phyloP scores from a whole-genome alignment of 1,140 invertebrate species.

The Drosophila neocordata region DNA sequence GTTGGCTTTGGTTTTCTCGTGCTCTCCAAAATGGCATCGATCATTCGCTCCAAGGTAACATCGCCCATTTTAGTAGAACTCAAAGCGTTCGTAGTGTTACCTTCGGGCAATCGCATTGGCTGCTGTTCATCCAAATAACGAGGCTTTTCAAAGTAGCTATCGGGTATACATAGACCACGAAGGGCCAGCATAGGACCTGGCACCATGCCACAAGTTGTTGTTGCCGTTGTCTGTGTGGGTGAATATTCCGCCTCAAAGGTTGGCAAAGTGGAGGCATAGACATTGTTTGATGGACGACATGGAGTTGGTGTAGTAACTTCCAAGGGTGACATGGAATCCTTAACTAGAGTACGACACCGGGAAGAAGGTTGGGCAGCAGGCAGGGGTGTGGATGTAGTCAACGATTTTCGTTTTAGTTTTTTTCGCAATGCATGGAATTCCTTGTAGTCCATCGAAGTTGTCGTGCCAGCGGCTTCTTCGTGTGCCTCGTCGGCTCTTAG shows the following conservation, averaged over 20 bases:
- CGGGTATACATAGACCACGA: conserved; percentile 74
- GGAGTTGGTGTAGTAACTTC: conserved; percentile 23
- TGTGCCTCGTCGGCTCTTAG: background rate
- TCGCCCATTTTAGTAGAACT: conserved; percentile 79
- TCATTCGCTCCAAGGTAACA: conserved; percentile 78
- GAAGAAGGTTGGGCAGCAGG: conserved; percentile 27
- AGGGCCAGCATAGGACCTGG: conserved; percentile 74
- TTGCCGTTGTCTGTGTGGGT: conserved; percentile 27
- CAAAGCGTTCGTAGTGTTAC: conserved; percentile 27
- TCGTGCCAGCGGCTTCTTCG: background rate
- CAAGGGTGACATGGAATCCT: conserved; percentile 40
- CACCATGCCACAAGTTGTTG: conserved; percentile 47
- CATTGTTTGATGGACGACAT: background rate
- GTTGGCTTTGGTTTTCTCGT: conserved; percentile 46
- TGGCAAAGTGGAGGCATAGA: conserved; percentile 56
- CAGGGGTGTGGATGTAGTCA: conserved; percentile 69
- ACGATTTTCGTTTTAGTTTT: conserved; percentile 51
- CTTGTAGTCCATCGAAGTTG: conserved; percentile 24
- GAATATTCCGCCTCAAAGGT: conserved; percentile 76
- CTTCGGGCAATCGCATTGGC: conserved; percentile 22
- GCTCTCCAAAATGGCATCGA: conserved; percentile 80
- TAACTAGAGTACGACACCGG: conserved; percentile 5
- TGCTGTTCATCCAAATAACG: conserved; percentile 69
- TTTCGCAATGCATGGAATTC: conserved; percentile 44
- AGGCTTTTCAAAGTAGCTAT: conserved; percentile 81